A percentile compares a stretch with the other conserved stretches of the same genome.
Evolutionary conservation across 2,888 invertebrate genomes (phyloP).

Genomic region (Dynastes tityus): DNA sequence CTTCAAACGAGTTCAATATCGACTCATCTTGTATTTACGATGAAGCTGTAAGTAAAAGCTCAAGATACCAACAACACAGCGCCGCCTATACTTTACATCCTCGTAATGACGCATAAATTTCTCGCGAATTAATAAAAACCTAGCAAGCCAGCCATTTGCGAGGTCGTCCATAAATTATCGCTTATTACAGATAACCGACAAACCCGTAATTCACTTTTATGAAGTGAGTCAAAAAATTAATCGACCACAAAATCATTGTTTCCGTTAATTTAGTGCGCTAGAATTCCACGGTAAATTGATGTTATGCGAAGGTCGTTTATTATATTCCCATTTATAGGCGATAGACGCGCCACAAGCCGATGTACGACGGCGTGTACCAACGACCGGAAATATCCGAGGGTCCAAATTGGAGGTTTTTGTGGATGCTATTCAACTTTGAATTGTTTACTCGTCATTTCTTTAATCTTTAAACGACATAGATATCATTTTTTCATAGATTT

Average conservation of each 20-base stretch:
- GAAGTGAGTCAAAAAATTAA: slow-evolving; percentile 44
- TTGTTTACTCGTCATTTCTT: too few relatives aligned
- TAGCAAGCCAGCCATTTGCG: neutral
- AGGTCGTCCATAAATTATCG: slow-evolving; percentile 11
- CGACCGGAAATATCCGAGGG: neutral
- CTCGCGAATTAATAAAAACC: slow-evolving; percentile 29
- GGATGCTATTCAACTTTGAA: too few relatives aligned
- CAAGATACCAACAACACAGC: neutral
- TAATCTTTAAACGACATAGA: too few relatives aligned
- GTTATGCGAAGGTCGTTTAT: slow-evolving; percentile 41
- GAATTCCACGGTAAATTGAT: slow-evolving; percentile 41
- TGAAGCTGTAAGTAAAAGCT: neutral
- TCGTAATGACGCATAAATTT: slow-evolving; percentile 17
- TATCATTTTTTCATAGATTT: too few relatives aligned
- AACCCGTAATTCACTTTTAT: slow-evolving; percentile 35
- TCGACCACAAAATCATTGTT: slow-evolving; percentile 48
- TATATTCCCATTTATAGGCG: slow-evolving; percentile 41
- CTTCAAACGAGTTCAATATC: too few relatives aligned
- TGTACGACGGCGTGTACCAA: neutral
- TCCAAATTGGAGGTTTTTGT: neutral
- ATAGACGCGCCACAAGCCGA: neutral
- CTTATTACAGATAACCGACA: slow-evolving; percentile 21
- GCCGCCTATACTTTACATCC: neutral
- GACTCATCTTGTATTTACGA: neutral
- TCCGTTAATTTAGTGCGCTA: slow-evolving; percentile 47